These are phyloP conservation scores for Stictonetta naevosa DNA, from an alignment of 2,113 vertebrate species.

Conservation along the genomic window DNA sequence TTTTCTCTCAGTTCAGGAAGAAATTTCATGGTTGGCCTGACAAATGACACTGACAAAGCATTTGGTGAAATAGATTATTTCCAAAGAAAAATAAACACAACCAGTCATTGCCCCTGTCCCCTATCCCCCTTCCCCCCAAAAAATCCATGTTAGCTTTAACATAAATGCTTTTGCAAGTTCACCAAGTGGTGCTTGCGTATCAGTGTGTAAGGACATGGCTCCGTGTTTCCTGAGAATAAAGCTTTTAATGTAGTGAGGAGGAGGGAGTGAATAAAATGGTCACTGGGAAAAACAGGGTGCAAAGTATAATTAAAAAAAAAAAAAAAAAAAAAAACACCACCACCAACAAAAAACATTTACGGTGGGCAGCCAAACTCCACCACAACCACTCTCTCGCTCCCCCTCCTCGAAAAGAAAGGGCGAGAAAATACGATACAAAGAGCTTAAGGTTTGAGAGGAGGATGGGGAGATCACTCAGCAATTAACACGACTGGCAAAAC, in stretches of 20 bases:
- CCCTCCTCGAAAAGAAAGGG: too few species aligned
- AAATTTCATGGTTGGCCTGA: neutral
- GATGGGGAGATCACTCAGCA: too few species aligned
- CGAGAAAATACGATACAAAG: too few species aligned
- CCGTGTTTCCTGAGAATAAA: neutral
- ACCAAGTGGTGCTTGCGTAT: neutral
- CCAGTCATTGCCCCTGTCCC: neutral
- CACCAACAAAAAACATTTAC: too few species aligned
- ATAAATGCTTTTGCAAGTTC: neutral
- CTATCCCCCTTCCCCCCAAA: accelerated
- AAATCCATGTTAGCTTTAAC: neutral
- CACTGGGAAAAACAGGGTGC: neutral
- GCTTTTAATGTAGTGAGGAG: neutral
- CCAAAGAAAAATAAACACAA: neutral
- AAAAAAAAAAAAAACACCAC: too few species aligned
- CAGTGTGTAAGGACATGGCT: neutral
- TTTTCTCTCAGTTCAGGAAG: neutral
- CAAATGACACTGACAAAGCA: neutral
- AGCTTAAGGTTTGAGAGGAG: too few species aligned
- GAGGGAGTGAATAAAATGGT: neutral
- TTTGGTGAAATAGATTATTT: neutral
- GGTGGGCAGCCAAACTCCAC: too few species aligned
- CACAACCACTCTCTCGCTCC: too few species aligned
- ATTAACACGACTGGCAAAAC: too few species aligned
- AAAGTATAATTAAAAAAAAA: neutral